Conservation (phyloP, 2,113 vertebrate species). For the Orientallactaga bullata region DNA sequence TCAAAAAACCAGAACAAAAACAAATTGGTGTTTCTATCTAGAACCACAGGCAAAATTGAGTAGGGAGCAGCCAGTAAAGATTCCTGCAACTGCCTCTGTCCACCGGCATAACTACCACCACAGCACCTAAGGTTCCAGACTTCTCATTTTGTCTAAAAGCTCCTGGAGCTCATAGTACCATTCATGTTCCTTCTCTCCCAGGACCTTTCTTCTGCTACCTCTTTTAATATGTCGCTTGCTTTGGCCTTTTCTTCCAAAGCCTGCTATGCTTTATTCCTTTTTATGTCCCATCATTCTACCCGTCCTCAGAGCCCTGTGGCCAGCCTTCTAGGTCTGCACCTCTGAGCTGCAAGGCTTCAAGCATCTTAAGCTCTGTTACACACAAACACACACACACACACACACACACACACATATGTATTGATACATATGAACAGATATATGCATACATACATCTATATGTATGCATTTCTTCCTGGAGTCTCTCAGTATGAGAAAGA, state of each 20-base stretch:
- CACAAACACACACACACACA: too few species aligned
- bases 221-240: neutral
- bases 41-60: conserved; percentile 7
- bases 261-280: neutral
- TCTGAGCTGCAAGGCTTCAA: neutral
- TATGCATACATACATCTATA: neutral
- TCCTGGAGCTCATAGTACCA: neutral
- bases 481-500: neutral
- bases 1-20: too few species aligned
- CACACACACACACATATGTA: too few species aligned
- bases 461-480: neutral
- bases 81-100: neutral
- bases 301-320: neutral
- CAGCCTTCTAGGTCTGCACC: neutral
- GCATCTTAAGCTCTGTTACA: neutral
- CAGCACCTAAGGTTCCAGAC: neutral
- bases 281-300: neutral
- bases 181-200: neutral
- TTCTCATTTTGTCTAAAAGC: neutral
- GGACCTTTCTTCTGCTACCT: neutral
- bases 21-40: neutral
- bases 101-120: neutral
- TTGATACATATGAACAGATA: too few species aligned
- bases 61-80: neutral
- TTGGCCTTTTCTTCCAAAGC: neutral